A percentile compares a stretch with the other conserved stretches of the same genome.
phyloP scores from a whole-genome alignment of 1,140 invertebrate species.

The Archegozetes longisetosus region DNA sequence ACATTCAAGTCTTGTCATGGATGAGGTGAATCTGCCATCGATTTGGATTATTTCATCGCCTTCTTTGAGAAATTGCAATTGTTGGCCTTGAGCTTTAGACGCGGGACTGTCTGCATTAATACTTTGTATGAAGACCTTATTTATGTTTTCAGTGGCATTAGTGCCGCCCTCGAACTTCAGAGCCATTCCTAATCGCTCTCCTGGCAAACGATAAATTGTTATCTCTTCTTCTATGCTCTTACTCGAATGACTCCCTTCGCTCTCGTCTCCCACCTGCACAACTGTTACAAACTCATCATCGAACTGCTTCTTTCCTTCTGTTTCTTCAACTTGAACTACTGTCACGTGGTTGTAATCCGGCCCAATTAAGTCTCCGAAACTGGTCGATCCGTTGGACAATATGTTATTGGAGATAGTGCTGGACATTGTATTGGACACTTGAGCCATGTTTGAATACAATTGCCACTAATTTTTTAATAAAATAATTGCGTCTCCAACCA shows the following conservation, averaged over 20 bases:
- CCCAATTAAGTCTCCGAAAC: background rate
- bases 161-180: slow-evolving; percentile 78
- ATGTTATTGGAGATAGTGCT: no score
- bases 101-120: slow-evolving; percentile 74
- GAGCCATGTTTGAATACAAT: no score
- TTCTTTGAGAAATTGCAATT: slow-evolving; percentile 32
- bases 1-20: slow-evolving; percentile 70
- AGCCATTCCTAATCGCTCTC: slow-evolving; percentile 73
- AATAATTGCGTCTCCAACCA: no score
- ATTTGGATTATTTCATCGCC: slow-evolving; percentile 78
- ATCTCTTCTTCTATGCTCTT: slow-evolving; percentile 37
- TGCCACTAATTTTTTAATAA: no score
- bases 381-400: no score
- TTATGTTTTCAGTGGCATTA: slow-evolving; percentile 42
- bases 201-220: slow-evolving; percentile 60
- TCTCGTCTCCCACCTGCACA: slow-evolving; percentile 6
- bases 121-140: slow-evolving; percentile 65
- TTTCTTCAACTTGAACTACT: background rate
- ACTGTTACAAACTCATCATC: slow-evolving; percentile 10
- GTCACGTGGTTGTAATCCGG: background rate
- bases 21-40: slow-evolving; percentile 51
- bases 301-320: background rate
- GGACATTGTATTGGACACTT: no score
- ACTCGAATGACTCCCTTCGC: background rate
- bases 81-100: slow-evolving; percentile 48